Conservation (phyloP, 92 coral and sea anemone species). For the Porites cylindrica region DNA sequence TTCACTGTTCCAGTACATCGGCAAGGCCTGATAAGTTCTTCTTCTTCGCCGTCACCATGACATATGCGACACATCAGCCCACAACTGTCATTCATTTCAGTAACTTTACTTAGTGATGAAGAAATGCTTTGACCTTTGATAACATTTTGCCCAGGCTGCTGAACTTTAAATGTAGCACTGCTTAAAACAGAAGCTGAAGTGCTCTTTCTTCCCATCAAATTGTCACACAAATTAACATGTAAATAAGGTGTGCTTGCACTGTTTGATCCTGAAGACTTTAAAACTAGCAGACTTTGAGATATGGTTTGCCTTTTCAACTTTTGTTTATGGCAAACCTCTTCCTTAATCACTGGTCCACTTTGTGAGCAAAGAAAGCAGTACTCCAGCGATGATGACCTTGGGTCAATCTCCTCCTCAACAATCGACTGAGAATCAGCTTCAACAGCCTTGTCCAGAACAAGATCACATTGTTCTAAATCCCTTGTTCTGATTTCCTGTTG, state of each 20-base stretch:
- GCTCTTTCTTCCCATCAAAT: background rate
- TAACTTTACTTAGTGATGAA: constrained; percentile 31
- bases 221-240: background rate
- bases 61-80: constrained; percentile 94
- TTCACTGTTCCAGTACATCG: constrained; percentile 95
- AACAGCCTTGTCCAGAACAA: background rate
- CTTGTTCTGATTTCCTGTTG: background rate
- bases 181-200: background rate
- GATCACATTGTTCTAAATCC: background rate
- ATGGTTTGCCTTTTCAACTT: constrained; percentile 1
- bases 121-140: background rate
- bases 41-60: constrained; percentile 83
- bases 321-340: background rate
- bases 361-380: constrained; percentile 34
- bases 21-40: constrained; percentile 88
- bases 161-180: background rate
- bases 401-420: background rate
- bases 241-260: background rate
- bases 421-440: background rate
- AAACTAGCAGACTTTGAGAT: constrained; percentile 8
- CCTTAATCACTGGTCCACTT: constrained; percentile 31
- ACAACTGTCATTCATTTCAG: constrained; percentile 63
- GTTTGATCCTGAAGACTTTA: constrained; percentile 15
- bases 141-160: background rate
- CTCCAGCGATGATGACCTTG: background rate